Conservation (phyloP, 2,113 vertebrate genomes). For the Python bivittatus region DNA sequence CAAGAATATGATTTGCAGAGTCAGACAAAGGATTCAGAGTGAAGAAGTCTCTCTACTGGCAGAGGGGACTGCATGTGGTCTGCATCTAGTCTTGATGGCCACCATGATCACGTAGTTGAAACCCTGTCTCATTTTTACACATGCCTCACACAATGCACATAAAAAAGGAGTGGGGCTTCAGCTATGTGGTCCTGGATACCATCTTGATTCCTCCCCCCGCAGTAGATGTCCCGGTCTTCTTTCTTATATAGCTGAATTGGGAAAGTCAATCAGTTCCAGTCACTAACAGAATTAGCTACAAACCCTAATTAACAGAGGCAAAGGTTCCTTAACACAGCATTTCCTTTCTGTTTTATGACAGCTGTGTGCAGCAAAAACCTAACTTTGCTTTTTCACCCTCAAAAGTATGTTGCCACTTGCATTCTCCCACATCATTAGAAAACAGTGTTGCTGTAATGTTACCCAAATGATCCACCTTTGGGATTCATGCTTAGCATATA, state of each 20-base stretch:
- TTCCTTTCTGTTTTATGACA: neutral
- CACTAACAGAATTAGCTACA: neutral
- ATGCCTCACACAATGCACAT: rapidly evolving
- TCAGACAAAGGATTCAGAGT: rapidly evolving
- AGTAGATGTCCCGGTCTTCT: neutral
- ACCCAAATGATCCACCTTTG: slow-evolving; percentile 60
- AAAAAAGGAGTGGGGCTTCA: neutral
- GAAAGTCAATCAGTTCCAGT: slow-evolving; percentile 1
- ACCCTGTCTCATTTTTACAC: neutral
- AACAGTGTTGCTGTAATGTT: slow-evolving; percentile 44
- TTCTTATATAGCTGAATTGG: neutral
- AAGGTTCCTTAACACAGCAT: slow-evolving; percentile 23
- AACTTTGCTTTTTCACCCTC: slow-evolving; percentile 54
- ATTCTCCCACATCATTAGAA: slow-evolving; percentile 55
- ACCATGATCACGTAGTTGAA: neutral
- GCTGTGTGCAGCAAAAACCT: slow-evolving; percentile 11
- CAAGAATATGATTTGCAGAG: neutral
- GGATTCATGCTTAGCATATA: slow-evolving; percentile 43
- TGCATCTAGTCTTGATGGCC: neutral
- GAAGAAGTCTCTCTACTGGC: neutral
- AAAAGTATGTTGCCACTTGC: slow-evolving; percentile 1
- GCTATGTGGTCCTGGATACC: neutral
- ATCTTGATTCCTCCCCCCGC: neutral
- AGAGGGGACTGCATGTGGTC: neutral
- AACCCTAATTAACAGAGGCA: slow-evolving; percentile 6